These are phyloP conservation scores for Calephelis nemesis DNA, from an alignment of 1,140 invertebrate genomes.

Conservation along the genomic window DNA sequence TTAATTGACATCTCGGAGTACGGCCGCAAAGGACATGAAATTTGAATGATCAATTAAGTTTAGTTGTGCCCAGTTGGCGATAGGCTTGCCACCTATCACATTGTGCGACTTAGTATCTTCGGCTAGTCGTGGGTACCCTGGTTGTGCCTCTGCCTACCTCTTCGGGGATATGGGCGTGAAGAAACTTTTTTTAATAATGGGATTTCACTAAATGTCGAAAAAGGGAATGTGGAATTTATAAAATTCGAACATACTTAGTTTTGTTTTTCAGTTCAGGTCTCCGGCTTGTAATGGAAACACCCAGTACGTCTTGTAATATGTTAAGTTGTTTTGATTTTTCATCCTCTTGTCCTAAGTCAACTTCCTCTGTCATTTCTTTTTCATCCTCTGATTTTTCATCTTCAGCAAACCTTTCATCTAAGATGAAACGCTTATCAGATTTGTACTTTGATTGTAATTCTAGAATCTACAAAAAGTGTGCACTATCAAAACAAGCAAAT, in stretches of 20 bases:
- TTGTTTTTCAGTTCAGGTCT: slow-evolving; percentile 49
- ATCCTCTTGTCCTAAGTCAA: slow-evolving; percentile 63
- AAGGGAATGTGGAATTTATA: neutral
- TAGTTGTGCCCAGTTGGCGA: too few relatives aligned
- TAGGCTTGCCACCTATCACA: too few relatives aligned
- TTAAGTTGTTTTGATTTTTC: slow-evolving; percentile 81
- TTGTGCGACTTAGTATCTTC: too few relatives aligned
- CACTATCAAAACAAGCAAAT: neutral
- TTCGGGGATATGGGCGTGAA: too few relatives aligned
- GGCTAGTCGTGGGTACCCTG: too few relatives aligned
- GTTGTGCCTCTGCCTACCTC: too few relatives aligned
- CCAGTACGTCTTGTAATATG: slow-evolving; percentile 81
- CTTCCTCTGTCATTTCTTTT: slow-evolving; percentile 39
- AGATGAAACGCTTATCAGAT: slow-evolving; percentile 81
- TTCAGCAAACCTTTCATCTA: slow-evolving; percentile 81
- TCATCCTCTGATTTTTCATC: slow-evolving; percentile 43
- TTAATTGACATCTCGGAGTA: too few relatives aligned
- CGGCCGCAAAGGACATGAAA: too few relatives aligned
- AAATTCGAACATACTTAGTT: slow-evolving; percentile 51
- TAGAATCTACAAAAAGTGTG: slow-evolving; percentile 64
- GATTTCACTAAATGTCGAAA: neutral
- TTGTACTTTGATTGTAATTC: slow-evolving; percentile 80
- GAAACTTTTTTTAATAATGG: neutral
- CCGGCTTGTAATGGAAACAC: slow-evolving; percentile 61
- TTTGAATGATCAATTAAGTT: too few relatives aligned